Evolutionary conservation across 2,888 invertebrate genomes (phyloP), one percentile per base, ranked within the genome.

Genomic region (Merodon equestris): DNA sequence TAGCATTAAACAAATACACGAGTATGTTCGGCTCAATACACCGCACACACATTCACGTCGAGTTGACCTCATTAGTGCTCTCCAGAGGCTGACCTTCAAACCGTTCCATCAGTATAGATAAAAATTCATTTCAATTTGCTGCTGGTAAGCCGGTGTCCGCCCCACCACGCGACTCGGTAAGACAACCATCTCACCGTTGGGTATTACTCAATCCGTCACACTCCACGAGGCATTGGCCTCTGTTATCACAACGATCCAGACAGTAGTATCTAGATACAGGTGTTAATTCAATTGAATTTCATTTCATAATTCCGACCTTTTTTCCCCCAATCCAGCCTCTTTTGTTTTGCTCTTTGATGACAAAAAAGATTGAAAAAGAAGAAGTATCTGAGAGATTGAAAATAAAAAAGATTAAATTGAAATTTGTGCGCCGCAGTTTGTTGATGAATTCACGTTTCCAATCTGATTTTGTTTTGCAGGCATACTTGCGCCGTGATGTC

Each of bases 401-500:
- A 27, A 27, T 4, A 27, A 4, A 7, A 2, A 27, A 27, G 7
- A 27, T 27, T 27, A 27, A 27, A 27, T 27, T 27, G 27, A 27
- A 27, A 27, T 27, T 42, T 53, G 44, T 45, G 5, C 10, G 12
- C 50, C 3, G 14, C 9, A 36, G 3, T 18, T 36, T 27, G 9
- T 9, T 12, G 38, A 34, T 17, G 17, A 15, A 36, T 17, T 36
- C 38, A 40, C 13, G 36, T 40, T 38, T 47, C 38, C 19, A 27
- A 47, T 54, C 45, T 18, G 4, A 18, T 38, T 7, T 48, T 47
- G 12, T 54, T 64, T 56, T 56, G 7, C 40, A 54, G 66, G 38
- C 7, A n/a, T 40, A 17, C 48, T 36, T 18, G 12, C 54, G 7
- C 27, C 7, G 42, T 53, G 18, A 82, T 82, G 82, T 67, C 66